phyloP scores from a whole-genome alignment of 2,888 invertebrate species.

The Aspidiotus destructor region DNA sequence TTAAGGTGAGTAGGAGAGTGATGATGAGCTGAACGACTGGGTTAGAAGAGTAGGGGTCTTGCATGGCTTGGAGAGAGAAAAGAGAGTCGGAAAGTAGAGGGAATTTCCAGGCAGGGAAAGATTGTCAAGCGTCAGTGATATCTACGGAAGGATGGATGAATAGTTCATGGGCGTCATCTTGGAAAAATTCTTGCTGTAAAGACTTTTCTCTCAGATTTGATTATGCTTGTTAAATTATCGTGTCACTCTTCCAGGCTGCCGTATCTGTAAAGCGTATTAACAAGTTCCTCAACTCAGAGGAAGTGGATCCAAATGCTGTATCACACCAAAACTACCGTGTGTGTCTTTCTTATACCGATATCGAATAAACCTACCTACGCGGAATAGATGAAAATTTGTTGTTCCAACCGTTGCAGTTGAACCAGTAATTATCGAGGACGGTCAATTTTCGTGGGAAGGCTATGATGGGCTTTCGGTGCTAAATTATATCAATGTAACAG shows the following conservation, averaged over 20 bases:
- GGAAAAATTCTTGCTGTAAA: too few relatives aligned
- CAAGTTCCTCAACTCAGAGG: constrained; percentile 48
- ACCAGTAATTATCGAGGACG: constrained; percentile 74
- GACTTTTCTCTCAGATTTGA: too few relatives aligned
- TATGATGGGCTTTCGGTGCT: constrained; percentile 53
- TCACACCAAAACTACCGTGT: constrained; percentile 41
- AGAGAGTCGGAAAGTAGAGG: too few relatives aligned
- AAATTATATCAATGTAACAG: constrained; percentile 62
- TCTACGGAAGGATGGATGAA: too few relatives aligned
- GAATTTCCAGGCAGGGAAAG: too few relatives aligned
- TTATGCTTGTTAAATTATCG: neutral
- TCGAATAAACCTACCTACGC: too few relatives aligned
- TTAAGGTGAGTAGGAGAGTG: too few relatives aligned
- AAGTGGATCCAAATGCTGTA: constrained; percentile 45
- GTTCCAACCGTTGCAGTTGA: constrained; percentile 48
- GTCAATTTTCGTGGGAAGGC: constrained; percentile 76
- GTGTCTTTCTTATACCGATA: constrained; percentile 3
- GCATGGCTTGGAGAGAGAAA: too few relatives aligned
- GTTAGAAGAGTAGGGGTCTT: too few relatives aligned
- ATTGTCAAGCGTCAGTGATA: too few relatives aligned
- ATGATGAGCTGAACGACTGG: too few relatives aligned
- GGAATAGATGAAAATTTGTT: neutral
- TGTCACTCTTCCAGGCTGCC: constrained; percentile 40
- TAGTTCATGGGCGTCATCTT: too few relatives aligned
- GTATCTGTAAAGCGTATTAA: constrained; percentile 50